Conservation (phyloP, 2,888 invertebrate species). For the Eueremaeus valkanovi region DNA sequence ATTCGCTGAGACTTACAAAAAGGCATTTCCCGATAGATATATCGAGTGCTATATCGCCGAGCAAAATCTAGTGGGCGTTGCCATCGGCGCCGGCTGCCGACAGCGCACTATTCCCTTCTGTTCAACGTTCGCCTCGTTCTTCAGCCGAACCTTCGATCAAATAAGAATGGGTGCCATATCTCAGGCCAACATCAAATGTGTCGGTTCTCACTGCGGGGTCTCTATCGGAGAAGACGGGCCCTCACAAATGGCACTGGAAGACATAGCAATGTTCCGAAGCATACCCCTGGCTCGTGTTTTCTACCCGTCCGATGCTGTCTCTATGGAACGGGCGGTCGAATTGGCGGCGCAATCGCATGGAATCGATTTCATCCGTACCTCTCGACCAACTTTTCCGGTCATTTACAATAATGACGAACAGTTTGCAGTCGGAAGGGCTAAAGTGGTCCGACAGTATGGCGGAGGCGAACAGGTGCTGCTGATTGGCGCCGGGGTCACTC, state of each 20-base stretch:
- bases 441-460: conserved; percentile 52
- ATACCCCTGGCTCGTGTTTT: conserved; percentile 70
- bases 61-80: conserved; percentile 94
- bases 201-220: conserved; percentile 94
- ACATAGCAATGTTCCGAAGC: conserved; percentile 88
- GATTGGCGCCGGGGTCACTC: conserved; percentile 88
- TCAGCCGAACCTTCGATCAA: conserved; percentile 94
- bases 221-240: conserved; percentile 99
- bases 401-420: conserved; percentile 77
- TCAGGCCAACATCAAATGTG: conserved; percentile 93
- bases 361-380: conserved; percentile 92
- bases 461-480: conserved; percentile 79
- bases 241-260: conserved; percentile 99
- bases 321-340: conserved; percentile 89
- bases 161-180: conserved; percentile 98
- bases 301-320: conserved; percentile 83
- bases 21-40: conserved; percentile 65
- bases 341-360: conserved; percentile 91
- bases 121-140: conserved; percentile 97
- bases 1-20: conserved; percentile 84
- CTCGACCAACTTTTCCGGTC: conserved; percentile 80
- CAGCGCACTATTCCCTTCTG: conserved; percentile 89
- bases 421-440: conserved; percentile 66
- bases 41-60: conserved; percentile 99
- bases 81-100: conserved; percentile 88